Percentiles rank a stretch among this genome's conserved stretches.
Conservation (phyloP, 1,140 invertebrate genomes). For the Agrilus planipennis region DNA sequence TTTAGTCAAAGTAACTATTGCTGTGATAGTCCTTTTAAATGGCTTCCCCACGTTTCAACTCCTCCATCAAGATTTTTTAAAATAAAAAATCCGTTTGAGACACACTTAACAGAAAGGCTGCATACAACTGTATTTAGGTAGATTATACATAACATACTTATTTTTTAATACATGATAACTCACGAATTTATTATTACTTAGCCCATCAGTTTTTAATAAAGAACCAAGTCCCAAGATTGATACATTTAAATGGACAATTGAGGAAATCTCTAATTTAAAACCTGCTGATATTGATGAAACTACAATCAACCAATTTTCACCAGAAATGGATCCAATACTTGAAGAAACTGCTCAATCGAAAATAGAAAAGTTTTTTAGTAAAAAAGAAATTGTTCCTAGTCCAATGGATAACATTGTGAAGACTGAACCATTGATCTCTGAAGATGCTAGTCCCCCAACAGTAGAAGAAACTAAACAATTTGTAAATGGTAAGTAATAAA, state of each 20-base stretch:
- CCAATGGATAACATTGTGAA: slow-evolving; percentile 19
- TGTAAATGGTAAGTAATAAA: slow-evolving; percentile 9
- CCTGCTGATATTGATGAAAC: slow-evolving; percentile 31
- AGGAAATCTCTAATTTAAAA: slow-evolving; percentile 28
- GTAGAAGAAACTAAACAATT: slow-evolving; percentile 3
- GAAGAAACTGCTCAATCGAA: slow-evolving; percentile 26
- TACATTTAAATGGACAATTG: slow-evolving; percentile 31
- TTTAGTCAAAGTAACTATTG: slow-evolving; percentile 4
- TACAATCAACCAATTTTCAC: slow-evolving; percentile 21
- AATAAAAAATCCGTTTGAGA: slow-evolving; percentile 30
- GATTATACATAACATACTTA: slow-evolving; percentile 10
- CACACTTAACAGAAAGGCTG: slow-evolving; percentile 23
- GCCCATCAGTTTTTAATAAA: slow-evolving; percentile 28
- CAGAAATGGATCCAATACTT: slow-evolving; percentile 18
- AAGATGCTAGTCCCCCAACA: slow-evolving; percentile 7
- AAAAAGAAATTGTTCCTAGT: slow-evolving; percentile 29
- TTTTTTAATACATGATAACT: slow-evolving; percentile 8
- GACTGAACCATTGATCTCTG: slow-evolving; percentile 16
- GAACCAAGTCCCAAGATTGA: slow-evolving; percentile 22
- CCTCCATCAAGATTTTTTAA: slow-evolving; percentile 23
- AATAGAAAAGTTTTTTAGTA: slow-evolving; percentile 29
- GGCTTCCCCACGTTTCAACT: slow-evolving; percentile 20
- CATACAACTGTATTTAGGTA: slow-evolving; percentile 29
- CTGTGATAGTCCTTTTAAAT: slow-evolving; percentile 22
- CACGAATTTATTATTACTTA: slow-evolving; percentile 13